Base-by-base conservation (phyloP, 2,113 vertebrate species). In the Spermophilus dauricus region DNA sequence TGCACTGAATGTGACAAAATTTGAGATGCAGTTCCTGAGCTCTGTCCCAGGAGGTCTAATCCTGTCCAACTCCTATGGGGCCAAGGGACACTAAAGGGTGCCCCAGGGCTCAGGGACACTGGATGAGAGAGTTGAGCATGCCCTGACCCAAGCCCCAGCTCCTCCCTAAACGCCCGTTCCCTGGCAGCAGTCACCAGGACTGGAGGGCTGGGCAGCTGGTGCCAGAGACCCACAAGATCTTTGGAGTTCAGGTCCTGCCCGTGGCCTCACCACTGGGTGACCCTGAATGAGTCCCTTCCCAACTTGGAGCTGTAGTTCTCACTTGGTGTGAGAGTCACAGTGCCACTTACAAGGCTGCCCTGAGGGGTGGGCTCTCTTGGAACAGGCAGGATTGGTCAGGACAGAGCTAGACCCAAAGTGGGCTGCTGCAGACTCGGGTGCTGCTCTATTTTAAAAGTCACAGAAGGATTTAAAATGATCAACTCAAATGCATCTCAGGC, bases 391-490 rank as follows among this genome's bases (percentile, higher is more conserved):
- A 32, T 7, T 67, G 75, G 80, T 32, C 5, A 37, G 3, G 11
- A 26, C 9, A 42, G 63, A 85, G 39, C 61, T 2, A 6, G 34
- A 42, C 22, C 51, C n/a, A 18, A 0, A 11, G 1, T 2, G 3
- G 30, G n/a, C 34, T 22, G 51, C 73, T 65, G 1, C 48, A 22
- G 37, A 34, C 75, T 78, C 39, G 34, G 56, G n/a, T 3, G 20
- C 61, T 84, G 32, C 30, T 56, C 20, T 2, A 26, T 53, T 81
- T 8, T 9, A 1, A 70, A 88, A 75, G 42, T 18, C n/a, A 8
- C 8, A 53, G 20, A 32, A 51, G 28, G 30, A 73, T 16, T 91
- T 45, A 24, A 45, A 86, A 5, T 42, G 32, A 65, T 13, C 39
- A 24, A 4, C 34, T 82, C 34, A 37, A 45, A 8, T 70, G 58